These are phyloP conservation scores for Heliangelus exortis DNA, from an alignment of 2,797 vertebrate genomes.

Conservation along the genomic window DNA sequence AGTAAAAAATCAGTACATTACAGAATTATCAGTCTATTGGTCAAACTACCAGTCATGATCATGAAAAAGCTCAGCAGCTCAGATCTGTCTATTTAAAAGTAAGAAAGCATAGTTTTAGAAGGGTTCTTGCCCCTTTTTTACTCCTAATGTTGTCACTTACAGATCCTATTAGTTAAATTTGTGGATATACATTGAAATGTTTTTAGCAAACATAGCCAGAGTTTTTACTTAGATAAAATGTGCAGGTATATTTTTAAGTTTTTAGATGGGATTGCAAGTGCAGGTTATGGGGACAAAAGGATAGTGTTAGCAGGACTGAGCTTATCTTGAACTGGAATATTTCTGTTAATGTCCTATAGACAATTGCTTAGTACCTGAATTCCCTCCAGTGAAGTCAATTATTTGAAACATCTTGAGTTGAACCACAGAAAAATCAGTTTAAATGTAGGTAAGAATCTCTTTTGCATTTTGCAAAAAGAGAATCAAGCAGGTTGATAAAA, in stretches of 20 bases:
- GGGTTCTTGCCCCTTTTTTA: not conserved
- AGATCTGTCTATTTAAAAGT: not conserved
- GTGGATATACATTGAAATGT: not conserved
- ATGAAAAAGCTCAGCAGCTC: not conserved
- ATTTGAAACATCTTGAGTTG: not conserved
- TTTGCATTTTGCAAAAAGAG: no score
- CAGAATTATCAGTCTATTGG: not conserved
- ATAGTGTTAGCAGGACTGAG: not conserved
- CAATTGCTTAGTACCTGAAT: not conserved
- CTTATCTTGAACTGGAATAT: not conserved
- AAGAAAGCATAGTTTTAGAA: not conserved
- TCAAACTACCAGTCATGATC: not conserved
- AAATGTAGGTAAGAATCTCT: no score
- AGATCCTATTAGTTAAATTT: not conserved
- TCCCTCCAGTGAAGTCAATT: not conserved
- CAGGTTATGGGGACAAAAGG: not conserved
- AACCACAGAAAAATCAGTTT: not conserved
- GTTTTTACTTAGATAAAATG: not conserved
- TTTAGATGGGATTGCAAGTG: not conserved
- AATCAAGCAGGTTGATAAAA: no score
- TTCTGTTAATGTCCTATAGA: not conserved
- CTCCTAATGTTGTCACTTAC: not conserved
- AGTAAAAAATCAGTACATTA: not conserved
- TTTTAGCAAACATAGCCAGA: not conserved
- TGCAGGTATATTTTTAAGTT: not conserved